These are phyloP conservation scores for Netelia virgata DNA, from an alignment of 2,888 invertebrate genomes.

Conservation along the genomic window DNA sequence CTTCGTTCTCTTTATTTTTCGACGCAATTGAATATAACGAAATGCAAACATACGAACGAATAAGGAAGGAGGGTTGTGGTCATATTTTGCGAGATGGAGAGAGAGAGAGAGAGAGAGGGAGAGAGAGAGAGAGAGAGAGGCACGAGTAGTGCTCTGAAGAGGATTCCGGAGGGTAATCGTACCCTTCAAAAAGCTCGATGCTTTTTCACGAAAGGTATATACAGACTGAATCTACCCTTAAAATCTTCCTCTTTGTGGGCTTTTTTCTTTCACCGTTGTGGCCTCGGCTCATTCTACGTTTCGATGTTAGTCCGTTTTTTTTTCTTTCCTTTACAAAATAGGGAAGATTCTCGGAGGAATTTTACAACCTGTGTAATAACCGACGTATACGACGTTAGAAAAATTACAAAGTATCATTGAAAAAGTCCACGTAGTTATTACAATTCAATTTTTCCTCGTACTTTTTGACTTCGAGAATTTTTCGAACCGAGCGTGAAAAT, in stretches of 20 bases:
- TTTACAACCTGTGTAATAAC: too few species aligned
- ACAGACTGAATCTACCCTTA: conserved; percentile 7
- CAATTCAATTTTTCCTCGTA: not conserved
- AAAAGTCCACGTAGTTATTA: conserved; percentile 47
- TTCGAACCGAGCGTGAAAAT: too few species aligned
- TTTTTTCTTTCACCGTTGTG: not conserved
- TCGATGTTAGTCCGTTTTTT: not conserved
- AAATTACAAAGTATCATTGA: conserved; percentile 8
- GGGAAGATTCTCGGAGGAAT: not conserved
- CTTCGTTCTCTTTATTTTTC: conserved; percentile 69
- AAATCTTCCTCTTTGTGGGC: not conserved
- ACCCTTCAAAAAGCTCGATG: conserved; percentile 64
- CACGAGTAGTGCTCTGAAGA: conserved; percentile 67
- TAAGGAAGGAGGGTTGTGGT: conserved; percentile 26
- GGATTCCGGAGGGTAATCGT: conserved; percentile 66
- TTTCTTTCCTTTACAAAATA: not conserved
- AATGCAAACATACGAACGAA: conserved; percentile 81
- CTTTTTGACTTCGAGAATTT: too few species aligned
- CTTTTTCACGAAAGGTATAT: conserved; percentile 52
- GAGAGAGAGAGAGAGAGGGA: conserved; percentile 18
- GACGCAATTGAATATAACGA: conserved; percentile 84
- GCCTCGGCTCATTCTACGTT: not conserved
- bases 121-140: conserved; percentile 23
- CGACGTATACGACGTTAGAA: too few species aligned
- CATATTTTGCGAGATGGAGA: conserved; percentile 44